phyloP scores from a whole-genome alignment of 2,113 vertebrate species.

The Myodes glareolus region DNA sequence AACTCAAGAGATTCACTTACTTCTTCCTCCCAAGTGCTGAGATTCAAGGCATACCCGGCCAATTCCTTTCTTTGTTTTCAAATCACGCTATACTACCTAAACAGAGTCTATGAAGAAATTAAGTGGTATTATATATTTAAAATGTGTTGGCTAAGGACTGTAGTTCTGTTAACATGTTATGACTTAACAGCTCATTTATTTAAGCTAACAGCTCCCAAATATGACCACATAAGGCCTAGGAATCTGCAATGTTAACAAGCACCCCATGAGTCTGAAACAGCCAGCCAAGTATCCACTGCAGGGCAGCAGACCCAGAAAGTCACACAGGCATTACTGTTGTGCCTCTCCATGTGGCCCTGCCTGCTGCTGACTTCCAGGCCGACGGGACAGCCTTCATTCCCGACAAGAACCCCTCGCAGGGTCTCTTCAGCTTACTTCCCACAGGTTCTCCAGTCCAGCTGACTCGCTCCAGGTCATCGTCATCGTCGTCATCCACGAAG shows the following conservation, averaged over 20 bases:
- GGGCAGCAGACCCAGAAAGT: not conserved
- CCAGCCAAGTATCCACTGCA: not conserved
- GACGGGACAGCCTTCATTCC: not conserved
- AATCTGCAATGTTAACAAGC: slow-evolving; percentile 13
- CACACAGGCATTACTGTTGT: not conserved
- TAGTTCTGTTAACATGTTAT: too few species aligned
- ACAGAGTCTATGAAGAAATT: not conserved
- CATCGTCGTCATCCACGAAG: slow-evolving; percentile 92
- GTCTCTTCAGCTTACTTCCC: slow-evolving; percentile 91
- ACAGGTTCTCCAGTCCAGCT: slow-evolving; percentile 98
- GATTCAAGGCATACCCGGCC: not conserved
- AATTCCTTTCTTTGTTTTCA: not conserved
- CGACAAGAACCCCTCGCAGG: not conserved
- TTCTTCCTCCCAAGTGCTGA: not conserved
- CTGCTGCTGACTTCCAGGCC: not conserved
- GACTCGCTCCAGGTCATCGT: slow-evolving; percentile 93
- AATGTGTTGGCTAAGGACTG: not conserved
- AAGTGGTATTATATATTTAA: not conserved
- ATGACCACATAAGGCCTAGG: not conserved
- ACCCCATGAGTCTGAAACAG: not conserved
- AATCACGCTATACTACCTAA: not conserved
- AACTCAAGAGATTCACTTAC: not conserved
- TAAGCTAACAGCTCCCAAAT: not conserved
- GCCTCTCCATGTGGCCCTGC: not conserved
- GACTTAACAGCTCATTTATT: not conserved